These are phyloP conservation scores for Hydropotes inermis DNA, from an alignment of 2,113 vertebrate genomes.

Conservation along the genomic window DNA sequence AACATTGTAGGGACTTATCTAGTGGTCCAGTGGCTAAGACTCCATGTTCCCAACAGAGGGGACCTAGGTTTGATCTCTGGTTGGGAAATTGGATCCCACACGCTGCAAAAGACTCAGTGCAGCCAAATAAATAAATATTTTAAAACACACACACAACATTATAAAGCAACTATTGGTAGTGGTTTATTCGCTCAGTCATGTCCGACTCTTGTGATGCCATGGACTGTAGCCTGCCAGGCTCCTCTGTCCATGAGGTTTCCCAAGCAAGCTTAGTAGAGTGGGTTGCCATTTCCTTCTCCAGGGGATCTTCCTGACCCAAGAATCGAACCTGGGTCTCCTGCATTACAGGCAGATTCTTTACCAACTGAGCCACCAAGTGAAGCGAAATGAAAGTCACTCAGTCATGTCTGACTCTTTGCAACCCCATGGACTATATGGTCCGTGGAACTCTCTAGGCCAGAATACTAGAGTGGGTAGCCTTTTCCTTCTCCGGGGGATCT, in stretches of 20 bases:
- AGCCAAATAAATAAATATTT: not conserved
- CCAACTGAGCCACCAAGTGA: not conserved
- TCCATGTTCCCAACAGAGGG: not conserved
- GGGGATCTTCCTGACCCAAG: not conserved
- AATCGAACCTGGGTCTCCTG: not conserved
- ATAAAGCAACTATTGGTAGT: not conserved
- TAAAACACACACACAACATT: not conserved
- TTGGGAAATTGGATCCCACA: not conserved
- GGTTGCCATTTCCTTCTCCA: not conserved
- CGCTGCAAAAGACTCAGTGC: not conserved
- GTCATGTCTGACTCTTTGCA: not conserved
- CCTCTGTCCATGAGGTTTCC: not conserved
- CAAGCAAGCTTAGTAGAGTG: not conserved
- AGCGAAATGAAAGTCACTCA: not conserved
- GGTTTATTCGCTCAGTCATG: accelerated
- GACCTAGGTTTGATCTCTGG: not conserved
- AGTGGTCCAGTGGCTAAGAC: not conserved
- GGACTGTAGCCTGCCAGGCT: not conserved
- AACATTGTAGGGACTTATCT: not conserved
- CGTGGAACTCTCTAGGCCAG: not conserved
- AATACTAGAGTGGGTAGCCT: not conserved
- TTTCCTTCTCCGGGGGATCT: not conserved
- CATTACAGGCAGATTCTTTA: not conserved
- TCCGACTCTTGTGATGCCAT: accelerated
- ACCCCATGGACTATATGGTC: not conserved